phyloP scores from a whole-genome alignment of 2,797 vertebrate species.

The Sebastiscus albofasciatus region DNA sequence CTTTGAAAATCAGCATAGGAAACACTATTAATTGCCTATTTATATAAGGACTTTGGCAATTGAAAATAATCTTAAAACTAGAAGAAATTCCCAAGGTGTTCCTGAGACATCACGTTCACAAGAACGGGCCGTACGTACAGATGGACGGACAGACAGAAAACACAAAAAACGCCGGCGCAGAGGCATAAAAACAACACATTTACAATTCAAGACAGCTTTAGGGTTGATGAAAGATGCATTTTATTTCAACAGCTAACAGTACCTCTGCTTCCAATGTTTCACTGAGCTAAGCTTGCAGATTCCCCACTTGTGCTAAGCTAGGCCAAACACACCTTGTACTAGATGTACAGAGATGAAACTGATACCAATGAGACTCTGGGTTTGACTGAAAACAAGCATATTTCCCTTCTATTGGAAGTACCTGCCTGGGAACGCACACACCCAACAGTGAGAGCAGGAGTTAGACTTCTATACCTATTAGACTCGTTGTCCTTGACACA shows the following conservation, averaged over 20 bases:
- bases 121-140: not conserved
- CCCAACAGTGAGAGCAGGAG: not conserved
- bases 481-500: not conserved
- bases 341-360: not conserved
- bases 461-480: not conserved
- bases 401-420: not conserved
- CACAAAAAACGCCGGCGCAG: not conserved
- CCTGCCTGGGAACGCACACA: not conserved
- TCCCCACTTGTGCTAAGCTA: not conserved
- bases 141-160: too few relatives aligned
- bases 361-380: not conserved
- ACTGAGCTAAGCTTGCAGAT: not conserved
- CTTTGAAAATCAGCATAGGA: too few relatives aligned
- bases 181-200: not conserved
- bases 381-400: not conserved
- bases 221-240: not conserved
- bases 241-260: not conserved
- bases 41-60: not conserved
- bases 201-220: not conserved
- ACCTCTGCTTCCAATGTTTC: not conserved
- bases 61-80: not conserved
- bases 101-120: too few relatives aligned
- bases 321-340: not conserved
- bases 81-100: not conserved
- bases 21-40: not conserved